A percentile compares a stretch with the other conserved stretches of the same genome.
Evolutionary conservation across 30 jellyfish, hydroid and myxozoan genomes (phyloP).

Genomic region (Cassiopea andromeda): DNA sequence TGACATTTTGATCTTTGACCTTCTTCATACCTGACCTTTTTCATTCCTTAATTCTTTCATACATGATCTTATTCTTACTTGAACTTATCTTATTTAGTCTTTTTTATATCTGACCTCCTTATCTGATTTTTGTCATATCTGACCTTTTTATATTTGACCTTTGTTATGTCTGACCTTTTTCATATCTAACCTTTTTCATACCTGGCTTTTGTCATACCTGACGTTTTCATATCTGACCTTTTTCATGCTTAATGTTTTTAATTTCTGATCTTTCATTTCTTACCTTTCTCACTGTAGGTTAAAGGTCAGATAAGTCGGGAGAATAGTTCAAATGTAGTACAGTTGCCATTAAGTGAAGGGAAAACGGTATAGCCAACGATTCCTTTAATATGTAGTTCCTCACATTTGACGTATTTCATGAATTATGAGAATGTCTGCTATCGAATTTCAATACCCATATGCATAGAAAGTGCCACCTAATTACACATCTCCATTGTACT

Average conservation of each 20-base stretch:
- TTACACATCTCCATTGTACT: too few species aligned
- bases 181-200: neutral
- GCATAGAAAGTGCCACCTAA: too few species aligned
- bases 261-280: neutral
- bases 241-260: neutral
- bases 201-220: neutral
- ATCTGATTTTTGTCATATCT: neutral
- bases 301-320: slow-evolving; percentile 39
- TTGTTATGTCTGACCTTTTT: neutral
- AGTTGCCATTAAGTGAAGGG: neutral
- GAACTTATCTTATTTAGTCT: neutral
- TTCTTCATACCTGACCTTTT: too few species aligned
- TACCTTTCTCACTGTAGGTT: neutral
- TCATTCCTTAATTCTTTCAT: too few species aligned
- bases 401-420: too few species aligned
- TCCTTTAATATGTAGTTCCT: neutral
- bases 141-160: neutral
- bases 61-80: too few species aligned
- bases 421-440: too few species aligned
- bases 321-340: slow-evolving; percentile 23
- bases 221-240: neutral
- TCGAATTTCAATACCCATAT: too few species aligned
- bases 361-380: slow-evolving; percentile 3
- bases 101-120: neutral
- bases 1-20: too few species aligned